Evolutionary conservation across 2,797 vertebrate species (phyloP).

Genomic region (Fundulus diaphanus): DNA sequence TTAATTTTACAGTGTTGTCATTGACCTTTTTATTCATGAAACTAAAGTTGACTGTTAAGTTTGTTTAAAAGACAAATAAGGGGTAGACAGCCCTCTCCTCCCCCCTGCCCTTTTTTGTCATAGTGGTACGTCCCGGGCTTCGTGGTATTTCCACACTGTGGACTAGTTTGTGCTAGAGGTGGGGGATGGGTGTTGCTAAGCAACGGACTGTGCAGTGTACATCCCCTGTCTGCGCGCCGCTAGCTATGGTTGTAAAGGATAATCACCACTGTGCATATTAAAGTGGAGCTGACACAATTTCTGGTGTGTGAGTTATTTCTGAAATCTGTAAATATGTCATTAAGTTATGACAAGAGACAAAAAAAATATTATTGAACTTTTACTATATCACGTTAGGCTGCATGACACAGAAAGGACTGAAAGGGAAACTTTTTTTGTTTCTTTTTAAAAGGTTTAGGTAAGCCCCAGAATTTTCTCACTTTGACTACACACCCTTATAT

Average conservation of each 20-base stretch:
- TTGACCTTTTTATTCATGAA: conserved; percentile 27
- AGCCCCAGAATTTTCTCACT: not conserved
- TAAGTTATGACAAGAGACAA: not conserved
- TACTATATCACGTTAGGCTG: not conserved
- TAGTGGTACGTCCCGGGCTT: conserved; percentile 75
- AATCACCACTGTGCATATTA: conserved; percentile 28
- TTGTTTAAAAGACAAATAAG: conserved; percentile 10
- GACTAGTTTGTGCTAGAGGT: conserved; percentile 73
- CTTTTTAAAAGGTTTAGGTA: conserved; percentile 8
- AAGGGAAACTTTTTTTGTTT: not conserved
- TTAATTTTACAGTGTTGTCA: conserved; percentile 2
- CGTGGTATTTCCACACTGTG: conserved; percentile 79
- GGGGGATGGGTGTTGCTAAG: conserved; percentile 79
- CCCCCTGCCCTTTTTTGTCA: conserved; percentile 35
- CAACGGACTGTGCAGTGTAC: conserved; percentile 67
- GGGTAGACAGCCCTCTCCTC: conserved; percentile 33
- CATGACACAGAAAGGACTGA: conserved; percentile 10
- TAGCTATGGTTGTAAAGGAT: conserved; percentile 61
- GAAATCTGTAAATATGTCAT: conserved; percentile 2
- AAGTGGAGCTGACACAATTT: conserved; percentile 9
- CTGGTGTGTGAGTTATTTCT: conserved; percentile 10
- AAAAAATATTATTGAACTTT: not conserved
- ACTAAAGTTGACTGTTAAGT: conserved; percentile 20
- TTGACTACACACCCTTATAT: conserved; percentile 17
- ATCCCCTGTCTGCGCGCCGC: conserved; percentile 63